Evolutionary conservation across 2,113 vertebrate species (phyloP), one percentile per base, ranked within the genome.

Genomic region (Nycticebus coucang): DNA sequence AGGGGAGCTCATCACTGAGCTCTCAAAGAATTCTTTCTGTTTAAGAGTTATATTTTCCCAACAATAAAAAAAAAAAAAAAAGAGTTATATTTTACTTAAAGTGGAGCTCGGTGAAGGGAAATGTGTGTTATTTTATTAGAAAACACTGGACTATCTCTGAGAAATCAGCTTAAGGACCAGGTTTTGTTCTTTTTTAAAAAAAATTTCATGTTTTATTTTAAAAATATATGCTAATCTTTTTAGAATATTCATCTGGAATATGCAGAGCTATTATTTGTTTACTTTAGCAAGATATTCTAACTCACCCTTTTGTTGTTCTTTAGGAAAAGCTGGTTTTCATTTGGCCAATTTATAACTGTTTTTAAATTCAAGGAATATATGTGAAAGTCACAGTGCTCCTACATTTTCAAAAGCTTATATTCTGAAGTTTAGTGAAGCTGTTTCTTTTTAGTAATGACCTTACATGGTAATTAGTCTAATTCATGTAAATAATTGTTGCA

Each of bases 71-170:
- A n/a, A n/a, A n/a, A n/a, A n/a, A n/a, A 45, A 45, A 45, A 78
- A 95, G 33, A 77, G 57, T 90, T 79, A 53, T 15, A 57, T 91
- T 95, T 95, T 86, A 75, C 94, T 95, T 92, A 30, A 85, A 77
- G 85, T 93, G 13, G 71, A 68, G 33, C 24, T 81, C 15, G 85
- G 21, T 84, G 74, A 79, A 95, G 69, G 33, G 57, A 95, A 97
- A 86, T 94, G 2, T 37, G 13, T 80, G 62, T 80, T 88, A 21
- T 62, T 33, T 94, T 80, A 83, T 55, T 85, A 82, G 90, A 95
- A 92, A 92, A 97, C 91, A 5, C 24, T 89, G 33, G 14, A 30
- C n/a, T 71, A 17, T 81, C 18, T 94, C 21, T 93, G 59, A 95
- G 41, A 91, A 96, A 53, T 91, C 7, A 81, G 35, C 22, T 78